These are phyloP conservation scores for Corbicula japonica DNA, from an alignment of 2,888 invertebrate genomes.

Conservation along the genomic window DNA sequence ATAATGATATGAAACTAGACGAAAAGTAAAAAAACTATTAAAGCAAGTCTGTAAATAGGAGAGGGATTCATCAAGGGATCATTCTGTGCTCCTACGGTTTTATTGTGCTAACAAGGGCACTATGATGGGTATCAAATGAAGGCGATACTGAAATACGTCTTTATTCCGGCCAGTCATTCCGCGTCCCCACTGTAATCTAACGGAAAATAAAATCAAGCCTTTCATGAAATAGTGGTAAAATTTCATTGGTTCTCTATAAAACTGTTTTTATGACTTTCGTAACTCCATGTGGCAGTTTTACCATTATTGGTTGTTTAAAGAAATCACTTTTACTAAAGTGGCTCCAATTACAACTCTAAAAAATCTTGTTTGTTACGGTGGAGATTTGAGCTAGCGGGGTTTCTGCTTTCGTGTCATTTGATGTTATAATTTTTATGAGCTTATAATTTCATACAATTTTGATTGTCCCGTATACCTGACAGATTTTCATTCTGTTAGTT, in stretches of 20 bases:
- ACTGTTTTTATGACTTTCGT: constrained; percentile 11
- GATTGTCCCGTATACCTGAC: constrained; percentile 48
- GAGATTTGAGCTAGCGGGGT: background rate
- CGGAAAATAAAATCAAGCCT: constrained; percentile 9
- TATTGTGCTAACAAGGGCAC: constrained; percentile 37
- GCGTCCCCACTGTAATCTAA: background rate
- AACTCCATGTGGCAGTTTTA: constrained; percentile 16
- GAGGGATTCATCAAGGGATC: no score
- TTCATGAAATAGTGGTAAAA: constrained; percentile 12
- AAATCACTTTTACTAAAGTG: constrained; percentile 22
- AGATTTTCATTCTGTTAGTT: constrained; percentile 52
- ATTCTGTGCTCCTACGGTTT: constrained; percentile 19
- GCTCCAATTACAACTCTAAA: constrained; percentile 10
- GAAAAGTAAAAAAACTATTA: no score
- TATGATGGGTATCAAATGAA: constrained; percentile 5
- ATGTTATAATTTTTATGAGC: constrained; percentile 54
- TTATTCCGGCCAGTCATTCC: background rate
- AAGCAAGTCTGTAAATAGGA: no score
- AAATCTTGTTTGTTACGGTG: constrained; percentile 4
- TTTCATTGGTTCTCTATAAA: constrained; percentile 27
- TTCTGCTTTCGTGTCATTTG: constrained; percentile 21
- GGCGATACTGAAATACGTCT: constrained; percentile 5
- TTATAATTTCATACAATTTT: constrained; percentile 57
- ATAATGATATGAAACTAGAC: no score
- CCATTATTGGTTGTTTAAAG: constrained; percentile 17